These are phyloP conservation scores for Chloebia gouldiae DNA, from an alignment of 2,113 vertebrate genomes.

Conservation along the genomic window DNA sequence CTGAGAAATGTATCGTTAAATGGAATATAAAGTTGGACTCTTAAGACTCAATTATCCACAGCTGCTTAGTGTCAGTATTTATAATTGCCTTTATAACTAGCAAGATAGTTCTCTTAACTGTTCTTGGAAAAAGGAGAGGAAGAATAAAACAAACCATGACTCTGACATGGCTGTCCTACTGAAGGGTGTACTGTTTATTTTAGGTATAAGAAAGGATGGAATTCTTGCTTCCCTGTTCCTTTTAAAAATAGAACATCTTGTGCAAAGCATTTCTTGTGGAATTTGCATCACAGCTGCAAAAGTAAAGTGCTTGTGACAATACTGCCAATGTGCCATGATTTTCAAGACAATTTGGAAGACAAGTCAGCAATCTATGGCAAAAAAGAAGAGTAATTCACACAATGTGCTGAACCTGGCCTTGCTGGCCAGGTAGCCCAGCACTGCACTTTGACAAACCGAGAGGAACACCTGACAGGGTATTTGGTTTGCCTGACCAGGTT, in stretches of 20 bases:
- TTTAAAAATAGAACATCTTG: background rate
- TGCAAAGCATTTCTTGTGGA: background rate
- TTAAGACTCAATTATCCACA: background rate
- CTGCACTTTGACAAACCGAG: background rate
- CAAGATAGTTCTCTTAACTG: background rate
- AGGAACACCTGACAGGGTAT: background rate
- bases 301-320: background rate
- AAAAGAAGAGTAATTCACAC: background rate
- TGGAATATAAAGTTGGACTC: background rate
- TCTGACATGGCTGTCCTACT: background rate
- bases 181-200: background rate
- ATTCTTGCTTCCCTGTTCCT: background rate
- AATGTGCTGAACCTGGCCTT: background rate
- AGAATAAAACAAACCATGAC: background rate
- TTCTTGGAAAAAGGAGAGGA: background rate
- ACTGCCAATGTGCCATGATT: background rate
- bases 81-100: background rate
- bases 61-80: background rate
- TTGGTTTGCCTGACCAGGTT: background rate
- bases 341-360: background rate
- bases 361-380: background rate
- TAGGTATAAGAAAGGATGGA: background rate
- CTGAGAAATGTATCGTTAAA: background rate
- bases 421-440: fast-evolving
- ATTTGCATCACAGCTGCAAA: background rate